Evolutionary conservation across 1,140 invertebrate species (phyloP), one percentile per base, ranked within the genome.

Genomic region (Drosophila pseudoananassae): DNA sequence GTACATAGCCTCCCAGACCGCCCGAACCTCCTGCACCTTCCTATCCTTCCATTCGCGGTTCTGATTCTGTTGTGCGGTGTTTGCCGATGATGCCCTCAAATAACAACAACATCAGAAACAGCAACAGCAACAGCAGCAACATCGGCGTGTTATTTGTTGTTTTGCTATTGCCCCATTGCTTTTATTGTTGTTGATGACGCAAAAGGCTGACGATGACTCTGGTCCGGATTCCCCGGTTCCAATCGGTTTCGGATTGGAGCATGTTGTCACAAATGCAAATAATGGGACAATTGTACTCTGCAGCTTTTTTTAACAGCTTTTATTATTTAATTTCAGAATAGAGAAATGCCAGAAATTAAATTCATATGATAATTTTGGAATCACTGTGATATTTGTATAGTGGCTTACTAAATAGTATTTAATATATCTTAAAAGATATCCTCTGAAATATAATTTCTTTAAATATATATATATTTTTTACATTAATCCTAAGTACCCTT

Each of bases 191-290:
- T 81, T 81, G 73, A 84, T 82, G 79, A 73, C 68, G 68, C 68
- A 10, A 70, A 43, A 54, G 63, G 25, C 64, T 72, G 66, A 52
- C 54, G 54, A 52, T 29, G 68, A 59, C 53, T 59, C 60, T 46
- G 72, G 17, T 51, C 29, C 38, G 33, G 70, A 49, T 56, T 23
- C 45, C 40, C 4, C 23, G 9, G 20, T 43, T 43, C 40, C 20
- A 20, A 9, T 31, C 10, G 31, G 27, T 3, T 12, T 56, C 27
- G 23, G 20, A 15, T 33, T 25, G 47, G 25, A 38, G 53, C 14
- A 51, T 45, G 78, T 74, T 85, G 85, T 90, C 85, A 90, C 85
- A 90, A 88, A 90, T 90, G 85, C 85, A 90, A 90, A 90, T 90
- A 90, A 90, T 90, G 78, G 85, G 71, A 78, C 75, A 90, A 85